Evolutionary conservation across 1,140 invertebrate species (phyloP), one percentile per base, ranked within the genome.

Genomic region (Phymorhynchus buccinoides): DNA sequence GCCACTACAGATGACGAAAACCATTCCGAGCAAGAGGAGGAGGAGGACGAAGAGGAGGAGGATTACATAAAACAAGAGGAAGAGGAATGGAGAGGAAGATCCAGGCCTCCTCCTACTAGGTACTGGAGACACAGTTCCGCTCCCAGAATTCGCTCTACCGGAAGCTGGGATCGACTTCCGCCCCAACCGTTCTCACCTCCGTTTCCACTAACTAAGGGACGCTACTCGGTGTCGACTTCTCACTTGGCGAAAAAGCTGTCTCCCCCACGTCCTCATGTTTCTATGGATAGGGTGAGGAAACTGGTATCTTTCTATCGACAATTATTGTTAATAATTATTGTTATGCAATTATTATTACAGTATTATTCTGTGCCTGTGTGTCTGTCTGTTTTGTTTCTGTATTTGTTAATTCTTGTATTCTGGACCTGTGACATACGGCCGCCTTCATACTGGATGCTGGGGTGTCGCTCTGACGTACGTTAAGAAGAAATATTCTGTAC

Each of bases 231-330:
- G 27, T 85, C 78, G 78, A 68, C 22, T 32, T 71, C 62, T 37
- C 84, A 48, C 80, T 83, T 71, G 44, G 80, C 48, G 79, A 44
- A 56, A 3, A 73, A 41, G 41, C 83, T 32, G 4, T 42, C 37
- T 30, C 79, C 80, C 39, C 78, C 73, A 71, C 12, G 56, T 27
- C n/a, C 56, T 27, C 85, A 77, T 14, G 78, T 62, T 56, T 79
- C 80, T 30, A 84, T 62, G 35, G 85, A 88, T 12, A 66, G 85
- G 84, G 86, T 87, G 7, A 52, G 77, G 30, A 14, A 66, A 52
- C n/a, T n/a, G n/a, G n/a, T n/a, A n/a, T n/a, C n/a, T n/a, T n/a
- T n/a, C n/a, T n/a, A n/a, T n/a, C n/a, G n/a, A n/a, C n/a, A n/a
- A n/a, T n/a, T n/a, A n/a, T n/a, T n/a, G n/a, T n/a, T n/a, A n/a